Percentiles rank a stretch among this genome's conserved stretches.
Conservation (phyloP, 1,140 invertebrate species). For the Trichomalopsis sarcophagae region DNA sequence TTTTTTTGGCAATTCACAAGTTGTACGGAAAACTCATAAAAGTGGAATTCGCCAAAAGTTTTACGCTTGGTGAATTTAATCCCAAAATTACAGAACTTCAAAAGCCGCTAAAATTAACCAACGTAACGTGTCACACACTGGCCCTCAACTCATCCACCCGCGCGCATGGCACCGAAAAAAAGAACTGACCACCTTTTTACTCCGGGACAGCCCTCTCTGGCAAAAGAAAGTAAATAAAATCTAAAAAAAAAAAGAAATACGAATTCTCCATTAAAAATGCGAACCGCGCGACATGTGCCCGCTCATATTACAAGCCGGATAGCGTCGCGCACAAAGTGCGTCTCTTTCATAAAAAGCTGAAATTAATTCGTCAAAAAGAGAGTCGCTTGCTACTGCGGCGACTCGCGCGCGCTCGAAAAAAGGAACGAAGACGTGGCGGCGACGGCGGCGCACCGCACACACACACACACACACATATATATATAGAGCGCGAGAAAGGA, state of each 20-base stretch:
- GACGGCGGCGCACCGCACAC: too few species aligned
- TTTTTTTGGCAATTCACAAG: too few species aligned
- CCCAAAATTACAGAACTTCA: too few species aligned
- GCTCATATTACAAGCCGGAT: background rate
- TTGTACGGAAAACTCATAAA: too few species aligned
- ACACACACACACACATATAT: background rate
- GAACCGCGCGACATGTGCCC: background rate
- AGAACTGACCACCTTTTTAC: too few species aligned
- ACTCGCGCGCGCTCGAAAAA: background rate
- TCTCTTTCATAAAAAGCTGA: background rate
- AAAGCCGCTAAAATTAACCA: too few species aligned
- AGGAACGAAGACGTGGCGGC: background rate
- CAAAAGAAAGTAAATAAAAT: background rate
- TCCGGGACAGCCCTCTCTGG: background rate
- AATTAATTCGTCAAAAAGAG: slow-evolving; percentile 36
- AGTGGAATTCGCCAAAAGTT: too few species aligned
- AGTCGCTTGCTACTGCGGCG: background rate
- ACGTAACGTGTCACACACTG: too few species aligned
- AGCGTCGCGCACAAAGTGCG: background rate
- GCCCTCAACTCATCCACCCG: too few species aligned
- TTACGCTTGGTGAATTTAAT: too few species aligned
- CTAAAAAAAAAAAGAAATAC: too few species aligned
- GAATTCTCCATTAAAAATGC: slow-evolving; percentile 10
- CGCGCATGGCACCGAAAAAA: too few species aligned
- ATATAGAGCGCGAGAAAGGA: background rate